These are phyloP conservation scores for Steinernema carpocapsae DNA, from an alignment of 2,888 invertebrate genomes.

Conservation along the genomic window DNA sequence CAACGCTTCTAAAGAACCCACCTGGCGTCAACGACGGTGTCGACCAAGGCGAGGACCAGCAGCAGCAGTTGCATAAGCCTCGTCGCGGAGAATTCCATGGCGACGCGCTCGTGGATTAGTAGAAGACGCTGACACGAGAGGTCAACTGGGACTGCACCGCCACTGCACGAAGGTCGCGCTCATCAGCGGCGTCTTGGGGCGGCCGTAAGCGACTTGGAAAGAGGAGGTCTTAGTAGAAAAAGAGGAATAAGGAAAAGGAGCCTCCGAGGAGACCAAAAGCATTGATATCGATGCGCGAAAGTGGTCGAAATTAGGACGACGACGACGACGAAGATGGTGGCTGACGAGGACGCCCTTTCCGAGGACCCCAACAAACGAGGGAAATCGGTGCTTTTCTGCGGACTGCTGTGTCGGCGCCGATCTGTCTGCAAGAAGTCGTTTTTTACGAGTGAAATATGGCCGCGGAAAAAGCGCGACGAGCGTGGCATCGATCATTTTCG, in stretches of 20 bases:
- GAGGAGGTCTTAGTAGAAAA: background rate
- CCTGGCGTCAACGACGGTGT: conserved; percentile 9
- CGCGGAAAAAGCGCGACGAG: background rate
- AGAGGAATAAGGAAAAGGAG: background rate
- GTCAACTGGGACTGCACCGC: background rate
- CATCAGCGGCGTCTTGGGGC: conserved; percentile 15
- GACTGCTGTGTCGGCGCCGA: background rate
- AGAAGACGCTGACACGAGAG: background rate
- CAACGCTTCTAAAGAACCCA: conserved; percentile 10
- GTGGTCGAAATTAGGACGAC: conserved; percentile 26
- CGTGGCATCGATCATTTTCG: background rate
- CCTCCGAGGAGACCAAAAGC: conserved; percentile 6
- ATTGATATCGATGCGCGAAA: conserved; percentile 26
- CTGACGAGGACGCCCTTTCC: conserved; percentile 8
- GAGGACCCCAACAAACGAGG: too few species aligned
- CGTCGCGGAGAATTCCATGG: conserved; percentile 14
- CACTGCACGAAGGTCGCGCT: background rate
- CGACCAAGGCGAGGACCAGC: background rate
- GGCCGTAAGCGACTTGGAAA: background rate
- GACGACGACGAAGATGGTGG: conserved; percentile 13
- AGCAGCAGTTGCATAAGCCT: background rate
- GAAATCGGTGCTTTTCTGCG: background rate
- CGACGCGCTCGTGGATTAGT: background rate
- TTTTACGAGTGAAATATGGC: background rate
- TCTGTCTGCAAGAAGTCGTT: conserved; percentile 20